Percentiles rank a stretch among this genome's conserved stretches.
Conservation (phyloP, 2,113 vertebrate species). For the Albula glossodonta region DNA sequence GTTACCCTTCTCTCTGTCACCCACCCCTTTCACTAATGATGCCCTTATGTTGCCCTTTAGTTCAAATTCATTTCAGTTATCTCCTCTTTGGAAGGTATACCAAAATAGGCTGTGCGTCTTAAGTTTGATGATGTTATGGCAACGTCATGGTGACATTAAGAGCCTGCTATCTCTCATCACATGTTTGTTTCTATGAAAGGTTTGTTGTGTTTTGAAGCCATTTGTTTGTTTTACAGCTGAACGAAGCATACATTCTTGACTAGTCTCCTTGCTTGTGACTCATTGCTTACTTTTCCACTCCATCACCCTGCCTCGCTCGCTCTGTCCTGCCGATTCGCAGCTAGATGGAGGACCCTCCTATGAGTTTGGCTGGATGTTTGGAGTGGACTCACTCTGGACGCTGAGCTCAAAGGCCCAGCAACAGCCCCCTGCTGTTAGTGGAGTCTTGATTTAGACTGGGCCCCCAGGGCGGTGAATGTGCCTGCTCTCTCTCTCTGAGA, state of each 20-base stretch:
- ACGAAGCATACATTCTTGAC: not conserved
- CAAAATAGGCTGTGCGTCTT: not conserved
- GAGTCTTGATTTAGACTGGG: too few species aligned
- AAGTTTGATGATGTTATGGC: not conserved
- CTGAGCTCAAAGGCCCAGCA: conserved; percentile 39
- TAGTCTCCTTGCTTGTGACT: not conserved
- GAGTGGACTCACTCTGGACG: not conserved
- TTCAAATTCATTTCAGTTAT: not conserved
- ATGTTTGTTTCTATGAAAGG: not conserved
- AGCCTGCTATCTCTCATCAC: not conserved
- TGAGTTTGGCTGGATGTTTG: not conserved
- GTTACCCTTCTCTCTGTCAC: not conserved
- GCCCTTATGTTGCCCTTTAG: not conserved
- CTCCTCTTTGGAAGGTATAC: not conserved
- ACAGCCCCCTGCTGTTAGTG: conserved; percentile 39
- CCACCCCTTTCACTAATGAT: not conserved
- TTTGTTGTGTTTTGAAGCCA: not conserved
- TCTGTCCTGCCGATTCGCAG: not conserved
- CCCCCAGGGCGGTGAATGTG: conserved; percentile 50
- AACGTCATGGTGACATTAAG: not conserved
- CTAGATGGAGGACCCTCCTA: not conserved
- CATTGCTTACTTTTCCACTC: not conserved
- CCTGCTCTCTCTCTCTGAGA: conserved; percentile 36
- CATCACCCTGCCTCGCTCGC: not conserved
- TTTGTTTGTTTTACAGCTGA: not conserved